Percentiles rank a stretch among this genome's conserved stretches.
Evolutionary conservation across 2,797 vertebrate genomes (phyloP).

Genomic region (Emydoidea blandingii): DNA sequence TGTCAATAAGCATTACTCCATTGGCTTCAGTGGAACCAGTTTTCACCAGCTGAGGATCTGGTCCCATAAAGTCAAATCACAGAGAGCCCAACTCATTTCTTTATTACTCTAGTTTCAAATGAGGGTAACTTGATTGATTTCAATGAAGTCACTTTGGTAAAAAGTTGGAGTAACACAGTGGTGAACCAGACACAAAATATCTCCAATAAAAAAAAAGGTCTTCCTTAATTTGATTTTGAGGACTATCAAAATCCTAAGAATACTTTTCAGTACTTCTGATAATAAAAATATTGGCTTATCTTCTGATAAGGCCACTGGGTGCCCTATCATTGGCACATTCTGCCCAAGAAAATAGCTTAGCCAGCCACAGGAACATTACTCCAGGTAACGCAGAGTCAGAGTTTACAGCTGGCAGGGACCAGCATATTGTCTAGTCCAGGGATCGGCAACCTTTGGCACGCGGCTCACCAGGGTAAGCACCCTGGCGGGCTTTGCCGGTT

Average conservation of each 20-base stretch:
- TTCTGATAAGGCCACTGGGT: neutral
- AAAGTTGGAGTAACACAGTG: conserved; percentile 2
- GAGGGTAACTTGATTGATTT: conserved; percentile 30
- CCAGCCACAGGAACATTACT: neutral
- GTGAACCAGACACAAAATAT: neutral
- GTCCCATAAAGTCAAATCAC: conserved; percentile 36
- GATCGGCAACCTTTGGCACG: too few species aligned
- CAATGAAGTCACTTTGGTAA: conserved; percentile 24
- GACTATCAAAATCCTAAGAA: neutral
- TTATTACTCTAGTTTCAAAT: conserved; percentile 10
- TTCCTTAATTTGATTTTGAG: neutral
- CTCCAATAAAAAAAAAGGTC: too few species aligned
- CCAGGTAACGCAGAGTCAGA: neutral
- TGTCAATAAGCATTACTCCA: conserved; percentile 27
- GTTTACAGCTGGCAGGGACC: neutral
- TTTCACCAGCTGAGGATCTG: neutral
- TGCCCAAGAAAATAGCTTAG: neutral
- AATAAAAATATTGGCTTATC: neutral
- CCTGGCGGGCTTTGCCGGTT: too few species aligned
- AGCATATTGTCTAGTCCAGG: neutral
- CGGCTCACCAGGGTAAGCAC: too few species aligned
- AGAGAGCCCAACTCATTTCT: conserved; percentile 39
- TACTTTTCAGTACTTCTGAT: neutral
- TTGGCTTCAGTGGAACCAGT: conserved; percentile 28
- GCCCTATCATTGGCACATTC: neutral